Base-by-base conservation (phyloP, 2,888 invertebrate species). In the Harmothoe impar region DNA sequence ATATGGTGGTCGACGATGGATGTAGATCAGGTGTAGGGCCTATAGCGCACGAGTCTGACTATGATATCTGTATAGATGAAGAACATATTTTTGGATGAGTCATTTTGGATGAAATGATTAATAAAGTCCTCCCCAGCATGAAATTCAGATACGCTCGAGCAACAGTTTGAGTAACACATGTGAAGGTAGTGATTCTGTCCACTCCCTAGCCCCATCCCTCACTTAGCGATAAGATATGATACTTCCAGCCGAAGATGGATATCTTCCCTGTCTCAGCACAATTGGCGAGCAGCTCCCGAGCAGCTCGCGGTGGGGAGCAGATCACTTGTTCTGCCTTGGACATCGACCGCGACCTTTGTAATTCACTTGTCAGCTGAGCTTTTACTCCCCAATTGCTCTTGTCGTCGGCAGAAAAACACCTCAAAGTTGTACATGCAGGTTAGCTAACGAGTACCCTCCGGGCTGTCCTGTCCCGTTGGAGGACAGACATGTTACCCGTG, bases 141-240 rank as follows among this genome's bases (percentile, higher is more conserved):
- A 81, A 81, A 81, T 81, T 81, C 43, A 35, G 81, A 35, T 43
- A 43, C 25, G 43, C 35, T 43, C n/a, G 35, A 81, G 35, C 33
- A 35, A 35, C 5, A n/a, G 23, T 17, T 43, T 12, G 25, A 81
- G 33, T 23, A 20, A 15, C 43, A 81, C 81, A 35, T n/a, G 81
- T 33, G 81, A 81, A 43, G n/a, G 12, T 12, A 81, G 35, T 81
- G 81, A 81, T 81, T 81, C 43, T n/a, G 15, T 20, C 81, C 81
- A 81, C 20, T 81, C 0, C 7, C 81, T 35, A 20, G 17, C 5
- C 33, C 43, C 81, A 81, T 81, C 81, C 81, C n/a, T 81, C 81
- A 81, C n/a, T 33, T 43, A 33, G 35, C 25, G 81, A 81, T 43
- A 81, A 43, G 35, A n/a, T 20, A n/a, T 29, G 72, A 7, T 72